Evolutionary conservation across 2,797 vertebrate species (phyloP), one percentile per base, ranked within the genome.

Genomic region (Phrynocephalus vlangalii): DNA sequence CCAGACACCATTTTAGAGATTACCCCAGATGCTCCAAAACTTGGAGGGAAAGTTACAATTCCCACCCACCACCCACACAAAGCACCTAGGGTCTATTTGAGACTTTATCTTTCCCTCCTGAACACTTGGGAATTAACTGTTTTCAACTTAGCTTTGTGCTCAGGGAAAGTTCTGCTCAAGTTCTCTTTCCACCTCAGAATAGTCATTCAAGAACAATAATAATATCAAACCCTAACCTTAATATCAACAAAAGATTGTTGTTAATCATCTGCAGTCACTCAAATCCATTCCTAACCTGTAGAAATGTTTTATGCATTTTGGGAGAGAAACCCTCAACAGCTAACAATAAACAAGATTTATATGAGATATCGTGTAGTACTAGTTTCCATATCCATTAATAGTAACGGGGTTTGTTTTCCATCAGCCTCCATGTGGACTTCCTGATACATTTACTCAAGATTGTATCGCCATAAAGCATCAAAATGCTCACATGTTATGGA

Each of bases 251-350:
- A 16, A 33, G 71, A 72, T 72, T 72, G 5, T 33, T 73, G 16
- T 73, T 73, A 73, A 73, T 18, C 2, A 18, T 73, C 30, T 33
- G 13, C 1, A 33, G 71, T 16, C 30, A 33, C n/a, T 73, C 33
- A 73, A 73, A 73, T 30, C 7, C 48, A 52, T 16, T 50, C 44
- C 28, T 78, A 52, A 44, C 22, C 44, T 66, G 16, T 33, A 81
- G 60, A 33, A 66, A 44, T 67, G 22, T 82, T 44, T 68, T 8
- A 82, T 28, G 11, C 48, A 88, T 28, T 48, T 60, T 22, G 52
- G 88, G 85, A 3, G 3, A 8, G 91, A 91, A 88, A 26, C 15
- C 79, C 52, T 84, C 3, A 89, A 1, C 78, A 50, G 84, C 82
- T 88, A 68, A 92, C 38, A 44, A 90, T n/a, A 28, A 76, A 85